Percentiles rank a stretch among this genome's conserved stretches.
Conservation (phyloP, 2,888 invertebrate species). For the Gasteruption jaculator region DNA sequence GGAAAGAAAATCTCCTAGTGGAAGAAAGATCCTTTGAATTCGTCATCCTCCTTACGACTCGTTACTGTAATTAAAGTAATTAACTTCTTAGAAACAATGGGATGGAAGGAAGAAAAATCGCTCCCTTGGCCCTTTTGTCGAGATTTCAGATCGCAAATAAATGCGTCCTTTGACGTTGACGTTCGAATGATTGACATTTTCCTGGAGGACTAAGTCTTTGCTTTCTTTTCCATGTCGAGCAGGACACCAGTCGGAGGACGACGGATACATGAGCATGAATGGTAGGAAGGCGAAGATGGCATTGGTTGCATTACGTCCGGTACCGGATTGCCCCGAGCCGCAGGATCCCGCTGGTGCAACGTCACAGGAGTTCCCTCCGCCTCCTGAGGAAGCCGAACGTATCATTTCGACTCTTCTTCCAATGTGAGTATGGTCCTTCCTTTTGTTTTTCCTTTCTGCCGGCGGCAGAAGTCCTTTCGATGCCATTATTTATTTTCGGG, state of each 20-base stretch:
- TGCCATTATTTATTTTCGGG: conserved; percentile 14
- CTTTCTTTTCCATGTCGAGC: too few relatives aligned
- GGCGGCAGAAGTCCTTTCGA: conserved; percentile 7
- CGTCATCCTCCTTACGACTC: too few relatives aligned
- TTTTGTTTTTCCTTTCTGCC: not conserved
- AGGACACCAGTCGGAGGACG: conserved; percentile 84
- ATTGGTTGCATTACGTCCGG: conserved; percentile 55
- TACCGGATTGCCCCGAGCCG: conserved; percentile 60
- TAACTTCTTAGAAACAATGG: too few relatives aligned
- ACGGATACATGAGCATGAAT: conserved; percentile 91
- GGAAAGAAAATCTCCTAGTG: too few relatives aligned
- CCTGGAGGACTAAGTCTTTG: too few relatives aligned
- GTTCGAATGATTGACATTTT: too few relatives aligned
- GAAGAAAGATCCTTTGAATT: too few relatives aligned
- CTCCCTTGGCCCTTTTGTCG: too few relatives aligned
- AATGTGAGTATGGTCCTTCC: conserved; percentile 59
- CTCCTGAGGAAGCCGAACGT: conserved; percentile 72
- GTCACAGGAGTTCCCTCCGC: conserved; percentile 63
- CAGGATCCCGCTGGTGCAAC: conserved; percentile 52
- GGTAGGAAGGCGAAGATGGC: conserved; percentile 76
- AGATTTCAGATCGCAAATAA: too few relatives aligned
- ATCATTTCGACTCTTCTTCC: conserved; percentile 73
- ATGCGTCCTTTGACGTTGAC: too few relatives aligned
- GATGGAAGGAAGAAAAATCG: too few relatives aligned
- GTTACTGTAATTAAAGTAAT: too few relatives aligned